These are phyloP conservation scores for Lamprologus callipterus DNA, from an alignment of 2,113 vertebrate genomes.

Conservation along the genomic window DNA sequence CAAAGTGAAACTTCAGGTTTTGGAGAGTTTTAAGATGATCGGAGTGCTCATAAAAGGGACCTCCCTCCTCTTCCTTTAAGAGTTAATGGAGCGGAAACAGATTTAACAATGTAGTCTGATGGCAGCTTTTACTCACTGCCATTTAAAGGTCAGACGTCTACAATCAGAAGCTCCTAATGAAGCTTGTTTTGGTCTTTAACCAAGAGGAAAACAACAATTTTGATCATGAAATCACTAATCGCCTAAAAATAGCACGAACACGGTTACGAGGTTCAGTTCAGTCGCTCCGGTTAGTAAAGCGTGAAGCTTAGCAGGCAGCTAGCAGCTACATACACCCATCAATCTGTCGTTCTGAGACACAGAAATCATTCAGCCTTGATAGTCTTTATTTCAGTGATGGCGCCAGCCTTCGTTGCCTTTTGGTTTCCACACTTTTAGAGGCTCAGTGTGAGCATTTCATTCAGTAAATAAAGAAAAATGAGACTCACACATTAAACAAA, in stretches of 20 bases:
- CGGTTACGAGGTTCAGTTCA: not conserved
- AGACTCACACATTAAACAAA: fast-evolving
- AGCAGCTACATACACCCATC: fast-evolving
- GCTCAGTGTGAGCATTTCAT: fast-evolving
- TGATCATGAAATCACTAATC: not conserved
- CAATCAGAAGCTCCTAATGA: not conserved
- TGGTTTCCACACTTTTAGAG: fast-evolving
- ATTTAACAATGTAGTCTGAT: not conserved
- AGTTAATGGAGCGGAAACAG: not conserved
- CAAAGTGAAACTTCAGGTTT: not conserved
- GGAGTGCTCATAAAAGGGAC: not conserved
- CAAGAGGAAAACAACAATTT: not conserved
- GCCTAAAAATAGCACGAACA: not conserved
- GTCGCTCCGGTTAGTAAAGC: fast-evolving
- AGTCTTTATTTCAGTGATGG: not conserved
- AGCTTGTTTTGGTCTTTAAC: not conserved
- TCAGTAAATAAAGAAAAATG: not conserved
- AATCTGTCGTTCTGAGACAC: fast-evolving
- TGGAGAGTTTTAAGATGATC: not conserved
- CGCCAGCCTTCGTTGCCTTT: not conserved
- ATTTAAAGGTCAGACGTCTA: not conserved
- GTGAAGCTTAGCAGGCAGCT: not conserved
- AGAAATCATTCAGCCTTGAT: fast-evolving
- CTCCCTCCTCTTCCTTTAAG: not conserved
- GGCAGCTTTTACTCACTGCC: not conserved